Evolutionary conservation across 1,140 invertebrate genomes (phyloP).

Genomic region (Caenorhabditis tropicalis): DNA sequence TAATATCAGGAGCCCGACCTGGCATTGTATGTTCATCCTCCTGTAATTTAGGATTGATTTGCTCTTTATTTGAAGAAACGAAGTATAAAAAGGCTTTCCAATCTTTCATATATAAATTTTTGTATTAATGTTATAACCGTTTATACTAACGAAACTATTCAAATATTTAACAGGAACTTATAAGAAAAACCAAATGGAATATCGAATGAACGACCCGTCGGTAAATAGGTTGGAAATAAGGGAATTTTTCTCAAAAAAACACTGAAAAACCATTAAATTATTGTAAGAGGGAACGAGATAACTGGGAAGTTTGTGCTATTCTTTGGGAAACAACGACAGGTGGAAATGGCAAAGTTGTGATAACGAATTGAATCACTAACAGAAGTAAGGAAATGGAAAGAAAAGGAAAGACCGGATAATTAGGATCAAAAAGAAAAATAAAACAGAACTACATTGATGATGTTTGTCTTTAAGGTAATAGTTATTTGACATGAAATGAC

Average conservation of each 20-base stretch:
- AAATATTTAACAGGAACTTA: neutral
- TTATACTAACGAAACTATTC: neutral
- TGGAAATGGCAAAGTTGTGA: slow-evolving; percentile 18
- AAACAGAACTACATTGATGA: neutral
- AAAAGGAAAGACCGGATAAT: slow-evolving; percentile 9
- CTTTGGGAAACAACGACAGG: slow-evolving; percentile 8
- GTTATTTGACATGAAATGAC: slow-evolving; percentile 32
- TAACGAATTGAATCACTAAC: slow-evolving; percentile 2
- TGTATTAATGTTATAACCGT: neutral
- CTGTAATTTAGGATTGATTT: too few species aligned
- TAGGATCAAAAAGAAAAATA: neutral
- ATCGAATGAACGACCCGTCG: slow-evolving; percentile 6
- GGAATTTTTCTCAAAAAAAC: neutral
- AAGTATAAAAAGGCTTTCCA: too few species aligned
- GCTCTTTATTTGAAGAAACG: too few species aligned
- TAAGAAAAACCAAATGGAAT: neutral
- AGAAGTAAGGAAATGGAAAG: neutral
- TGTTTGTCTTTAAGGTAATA: neutral
- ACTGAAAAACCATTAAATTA: neutral
- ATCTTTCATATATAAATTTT: neutral
- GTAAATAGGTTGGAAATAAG: neutral
- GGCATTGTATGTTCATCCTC: neutral
- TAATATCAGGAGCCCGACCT: neutral
- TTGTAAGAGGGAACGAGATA: neutral
- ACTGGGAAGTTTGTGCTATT: neutral